Evolutionary conservation across 2,113 vertebrate genomes (phyloP).

Genomic region (Lamprotornis superbus): DNA sequence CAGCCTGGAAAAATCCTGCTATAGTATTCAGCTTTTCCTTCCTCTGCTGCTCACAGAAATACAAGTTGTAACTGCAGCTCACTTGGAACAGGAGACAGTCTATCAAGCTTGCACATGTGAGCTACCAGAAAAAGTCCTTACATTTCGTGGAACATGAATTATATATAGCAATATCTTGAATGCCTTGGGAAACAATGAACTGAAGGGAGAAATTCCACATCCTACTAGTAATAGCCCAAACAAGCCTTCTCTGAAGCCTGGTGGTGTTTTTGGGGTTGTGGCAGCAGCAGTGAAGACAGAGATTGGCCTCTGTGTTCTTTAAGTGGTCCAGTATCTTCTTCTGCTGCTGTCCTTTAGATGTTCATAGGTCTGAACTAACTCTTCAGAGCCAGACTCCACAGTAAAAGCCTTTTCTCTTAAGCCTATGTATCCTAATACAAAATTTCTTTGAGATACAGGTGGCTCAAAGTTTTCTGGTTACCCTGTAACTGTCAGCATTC

Average conservation of each 20-base stretch:
- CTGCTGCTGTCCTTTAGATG: background rate
- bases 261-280: rapidly evolving
- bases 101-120: background rate
- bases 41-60: background rate
- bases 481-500: background rate
- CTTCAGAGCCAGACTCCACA: background rate
- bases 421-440: background rate
- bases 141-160: background rate
- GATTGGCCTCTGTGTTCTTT: background rate
- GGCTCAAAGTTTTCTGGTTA: background rate
- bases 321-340: background rate
- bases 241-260: background rate
- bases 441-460: background rate
- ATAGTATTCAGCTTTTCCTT: background rate
- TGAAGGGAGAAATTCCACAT: background rate
- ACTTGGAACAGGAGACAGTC: background rate
- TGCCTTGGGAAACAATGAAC: background rate
- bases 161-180: background rate
- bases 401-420: background rate
- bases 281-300: background rate
- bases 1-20: background rate
- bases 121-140: background rate
- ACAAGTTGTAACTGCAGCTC: background rate
- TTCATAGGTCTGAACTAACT: background rate
- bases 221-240: background rate